Conservation (phyloP, 2,888 invertebrate species). For the Metacarcinus magister region DNA sequence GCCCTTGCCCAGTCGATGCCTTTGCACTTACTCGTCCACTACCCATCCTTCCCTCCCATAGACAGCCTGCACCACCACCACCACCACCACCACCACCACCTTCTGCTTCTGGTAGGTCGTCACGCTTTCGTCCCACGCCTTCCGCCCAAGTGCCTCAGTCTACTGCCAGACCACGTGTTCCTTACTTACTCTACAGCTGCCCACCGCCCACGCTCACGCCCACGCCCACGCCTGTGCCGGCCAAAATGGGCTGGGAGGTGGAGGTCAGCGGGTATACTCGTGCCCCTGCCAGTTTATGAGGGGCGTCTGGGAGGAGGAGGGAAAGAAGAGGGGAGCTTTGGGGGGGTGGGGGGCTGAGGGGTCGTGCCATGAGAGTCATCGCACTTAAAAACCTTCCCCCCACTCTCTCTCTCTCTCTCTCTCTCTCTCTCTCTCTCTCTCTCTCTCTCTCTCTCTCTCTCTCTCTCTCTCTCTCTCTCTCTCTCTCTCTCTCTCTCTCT, state of each 20-base stretch:
- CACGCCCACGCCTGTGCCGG: not conserved
- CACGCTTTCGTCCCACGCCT: not conserved
- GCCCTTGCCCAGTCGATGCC: not conserved
- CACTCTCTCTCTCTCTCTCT: not conserved
- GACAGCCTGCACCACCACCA: not conserved
- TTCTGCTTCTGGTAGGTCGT: not conserved
- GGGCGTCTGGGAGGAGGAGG: not conserved
- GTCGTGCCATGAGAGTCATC: slow-evolving; percentile 21
- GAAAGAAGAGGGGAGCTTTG: not conserved
- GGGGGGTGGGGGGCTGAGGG: slow-evolving; percentile 5
- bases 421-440: slow-evolving; percentile 16
- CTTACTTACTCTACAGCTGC: not conserved
- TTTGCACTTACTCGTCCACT: not conserved
- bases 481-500: not conserved
- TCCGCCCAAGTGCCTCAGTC: not conserved
- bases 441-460: not conserved
- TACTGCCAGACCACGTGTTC: not conserved
- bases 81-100: not conserved
- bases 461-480: too few species aligned
- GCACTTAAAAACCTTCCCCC: slow-evolving; percentile 10
- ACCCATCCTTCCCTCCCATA: not conserved
- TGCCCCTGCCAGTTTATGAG: not conserved
- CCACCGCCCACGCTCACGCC: not conserved
- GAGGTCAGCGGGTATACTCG: slow-evolving; percentile 27
- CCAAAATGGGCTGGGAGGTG: not conserved